Percentiles rank a stretch among this genome's conserved stretches.
Evolutionary conservation across 2,888 invertebrate species (phyloP).

Genomic region (Chromoteleia sp.): DNA sequence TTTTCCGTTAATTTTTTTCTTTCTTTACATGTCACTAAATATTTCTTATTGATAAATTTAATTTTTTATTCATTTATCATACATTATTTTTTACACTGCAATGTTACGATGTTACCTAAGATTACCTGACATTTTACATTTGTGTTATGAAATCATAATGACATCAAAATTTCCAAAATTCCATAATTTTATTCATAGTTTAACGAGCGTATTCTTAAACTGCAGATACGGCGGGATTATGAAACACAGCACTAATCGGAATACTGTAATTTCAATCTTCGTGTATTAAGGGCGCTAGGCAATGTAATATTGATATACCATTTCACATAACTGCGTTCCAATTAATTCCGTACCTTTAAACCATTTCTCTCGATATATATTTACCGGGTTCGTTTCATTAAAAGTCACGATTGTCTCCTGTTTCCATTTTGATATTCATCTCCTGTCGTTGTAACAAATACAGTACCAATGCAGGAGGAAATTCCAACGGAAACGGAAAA

Average conservation of each 20-base stretch:
- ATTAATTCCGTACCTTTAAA: slow-evolving; percentile 27
- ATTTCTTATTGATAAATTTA: too few species aligned
- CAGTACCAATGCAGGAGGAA: slow-evolving; percentile 14
- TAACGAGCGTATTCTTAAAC: background rate
- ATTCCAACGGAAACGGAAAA: background rate
- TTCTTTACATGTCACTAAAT: too few species aligned
- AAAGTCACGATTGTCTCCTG: slow-evolving; percentile 41
- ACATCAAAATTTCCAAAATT: too few species aligned
- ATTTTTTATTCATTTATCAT: too few species aligned
- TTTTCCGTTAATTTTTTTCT: too few species aligned
- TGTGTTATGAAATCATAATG: too few species aligned
- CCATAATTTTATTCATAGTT: too few species aligned
- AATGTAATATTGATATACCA: slow-evolving; percentile 46
- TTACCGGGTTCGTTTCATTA: slow-evolving; percentile 32
- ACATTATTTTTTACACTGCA: too few species aligned
- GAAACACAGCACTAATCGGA: slow-evolving; percentile 23
- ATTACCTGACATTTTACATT: too few species aligned
- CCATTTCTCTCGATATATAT: slow-evolving; percentile 20
- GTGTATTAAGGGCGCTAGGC: slow-evolving; percentile 4
- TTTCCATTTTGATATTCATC: slow-evolving; percentile 53
- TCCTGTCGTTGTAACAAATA: slow-evolving; percentile 24
- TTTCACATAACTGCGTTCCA: slow-evolving; percentile 21
- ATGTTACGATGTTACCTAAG: too few species aligned
- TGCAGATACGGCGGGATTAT: slow-evolving; percentile 3
- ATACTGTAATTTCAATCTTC: slow-evolving; percentile 38